Conservation (phyloP, 2,797 vertebrate genomes). For the Coreius guichenoti region DNA sequence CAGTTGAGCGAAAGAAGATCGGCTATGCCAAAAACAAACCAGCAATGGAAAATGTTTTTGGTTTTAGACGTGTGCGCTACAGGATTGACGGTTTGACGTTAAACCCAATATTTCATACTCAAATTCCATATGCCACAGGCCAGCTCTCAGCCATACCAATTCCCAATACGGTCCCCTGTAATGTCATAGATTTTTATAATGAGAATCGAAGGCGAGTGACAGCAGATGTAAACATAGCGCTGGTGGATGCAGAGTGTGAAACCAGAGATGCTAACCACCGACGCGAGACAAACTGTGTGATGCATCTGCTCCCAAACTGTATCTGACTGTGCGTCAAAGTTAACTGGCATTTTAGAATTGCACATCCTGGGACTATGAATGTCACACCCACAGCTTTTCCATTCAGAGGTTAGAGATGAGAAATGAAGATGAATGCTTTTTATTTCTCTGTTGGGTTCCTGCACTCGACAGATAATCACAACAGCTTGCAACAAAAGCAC, state of each 20-base stretch:
- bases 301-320: conserved; percentile 61
- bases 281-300: conserved; percentile 53
- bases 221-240: conserved; percentile 48
- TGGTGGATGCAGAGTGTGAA: conserved; percentile 42
- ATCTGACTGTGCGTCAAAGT: conserved; percentile 59
- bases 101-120: conserved; percentile 32
- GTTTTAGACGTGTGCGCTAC: conserved; percentile 5
- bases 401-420: conserved; percentile 35
- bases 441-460: conserved; percentile 32
- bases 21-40: not conserved
- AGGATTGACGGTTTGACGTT: conserved; percentile 1
- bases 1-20: conserved; percentile 23
- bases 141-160: conserved; percentile 38
- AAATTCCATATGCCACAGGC: conserved; percentile 25
- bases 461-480: conserved; percentile 7
- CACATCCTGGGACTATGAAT: conserved; percentile 36
- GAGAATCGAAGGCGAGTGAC: conserved; percentile 52
- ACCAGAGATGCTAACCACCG: conserved; percentile 44
- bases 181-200: conserved; percentile 46
- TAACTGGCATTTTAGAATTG: conserved; percentile 39
- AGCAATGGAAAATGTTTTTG: not conserved
- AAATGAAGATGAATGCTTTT: conserved; percentile 61
- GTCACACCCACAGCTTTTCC: conserved; percentile 43
- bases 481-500: conserved; percentile 21
- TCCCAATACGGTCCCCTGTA: conserved; percentile 41